phyloP scores from a whole-genome alignment of 53 echinoderm and acorn worm species.

The Arbacia lixula region DNA sequence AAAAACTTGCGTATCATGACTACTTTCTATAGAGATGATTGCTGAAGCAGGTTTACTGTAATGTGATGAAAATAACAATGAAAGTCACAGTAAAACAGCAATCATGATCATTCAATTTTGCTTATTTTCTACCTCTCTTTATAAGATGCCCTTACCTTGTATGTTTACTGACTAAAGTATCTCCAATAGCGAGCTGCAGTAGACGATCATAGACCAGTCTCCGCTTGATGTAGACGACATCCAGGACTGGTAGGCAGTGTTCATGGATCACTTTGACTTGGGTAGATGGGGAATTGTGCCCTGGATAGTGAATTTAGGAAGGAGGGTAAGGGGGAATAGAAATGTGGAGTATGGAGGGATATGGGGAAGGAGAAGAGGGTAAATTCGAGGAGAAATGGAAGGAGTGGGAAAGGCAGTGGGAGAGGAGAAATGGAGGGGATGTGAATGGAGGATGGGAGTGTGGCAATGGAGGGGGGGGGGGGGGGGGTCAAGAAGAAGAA shows the following conservation, averaged over 20 bases:
- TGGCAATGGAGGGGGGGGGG: neutral
- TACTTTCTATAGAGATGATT: no score
- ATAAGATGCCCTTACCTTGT: conserved; percentile 33
- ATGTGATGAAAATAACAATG: no score
- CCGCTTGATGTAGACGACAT: conserved; percentile 72
- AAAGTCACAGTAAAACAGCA: no score
- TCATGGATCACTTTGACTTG: conserved; percentile 70
- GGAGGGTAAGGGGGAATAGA: neutral
- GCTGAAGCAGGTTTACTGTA: no score
- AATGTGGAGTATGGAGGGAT: neutral
- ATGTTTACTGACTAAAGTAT: conserved; percentile 18
- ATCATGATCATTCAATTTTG: no score
- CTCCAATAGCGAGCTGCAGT: conserved; percentile 66
- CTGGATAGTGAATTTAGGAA: conserved; percentile 2
- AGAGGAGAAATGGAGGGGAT: neutral
- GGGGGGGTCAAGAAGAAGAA: neutral
- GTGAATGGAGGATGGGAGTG: neutral
- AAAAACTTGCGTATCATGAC: no score
- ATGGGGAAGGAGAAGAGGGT: neutral
- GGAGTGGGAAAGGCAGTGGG: neutral
- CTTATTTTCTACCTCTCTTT: no score
- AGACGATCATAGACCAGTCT: conserved; percentile 66
- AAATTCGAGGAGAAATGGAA: neutral
- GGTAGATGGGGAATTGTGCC: conserved; percentile 63
- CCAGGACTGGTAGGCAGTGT: conserved; percentile 73